Evolutionary conservation across 2,113 vertebrate species (phyloP), one percentile per base, ranked within the genome.

Genomic region (Xerus inauris): DNA sequence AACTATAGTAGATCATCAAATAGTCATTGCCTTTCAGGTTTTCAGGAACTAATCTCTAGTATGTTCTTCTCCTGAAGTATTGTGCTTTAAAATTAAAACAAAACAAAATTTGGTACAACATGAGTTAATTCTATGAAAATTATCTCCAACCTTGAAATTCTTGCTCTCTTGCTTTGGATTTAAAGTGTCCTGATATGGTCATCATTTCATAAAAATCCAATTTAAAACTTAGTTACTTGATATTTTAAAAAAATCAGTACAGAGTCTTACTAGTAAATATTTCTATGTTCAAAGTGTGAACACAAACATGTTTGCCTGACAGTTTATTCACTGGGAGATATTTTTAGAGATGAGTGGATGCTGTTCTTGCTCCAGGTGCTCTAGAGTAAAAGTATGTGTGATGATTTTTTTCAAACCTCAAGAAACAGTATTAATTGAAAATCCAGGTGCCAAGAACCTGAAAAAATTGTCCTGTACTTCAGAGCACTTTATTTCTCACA

Each of bases 281-380:
- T 97, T 97, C 91, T 89, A 84, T n/a, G n/a, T 82, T 96, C 75
- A 88, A 88, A 86, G 96, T 98, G 87, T 94, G 97, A 97, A 92
- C 95, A 97, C 87, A 98, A 98, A 98, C 97, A 97, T 96, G 72
- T 97, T 98, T 97, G 97, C 93, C 97, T 95, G 97, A 97, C 97
- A 97, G 96, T 96, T 98, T 96, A 96, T 91, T 89, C 95, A 94
- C 57, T 82, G 92, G 93, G 93, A 97, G 95, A 96, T 97, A 97
- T 96, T 98, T 98, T 96, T 95, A 96, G 89, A 97, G 40, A 47
- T 75, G 92, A 83, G 95, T 93, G 93, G 9, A 97, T 85, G 26
- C 49, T 95, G 89, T 93, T 94, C 91, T 97, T 96, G 81, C 85
- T 97, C 64, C 93, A 83, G 87, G 83, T 96, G 79, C 94, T 97